Conservation (phyloP, 2,113 vertebrate species). For the Delphinus delphis region DNA sequence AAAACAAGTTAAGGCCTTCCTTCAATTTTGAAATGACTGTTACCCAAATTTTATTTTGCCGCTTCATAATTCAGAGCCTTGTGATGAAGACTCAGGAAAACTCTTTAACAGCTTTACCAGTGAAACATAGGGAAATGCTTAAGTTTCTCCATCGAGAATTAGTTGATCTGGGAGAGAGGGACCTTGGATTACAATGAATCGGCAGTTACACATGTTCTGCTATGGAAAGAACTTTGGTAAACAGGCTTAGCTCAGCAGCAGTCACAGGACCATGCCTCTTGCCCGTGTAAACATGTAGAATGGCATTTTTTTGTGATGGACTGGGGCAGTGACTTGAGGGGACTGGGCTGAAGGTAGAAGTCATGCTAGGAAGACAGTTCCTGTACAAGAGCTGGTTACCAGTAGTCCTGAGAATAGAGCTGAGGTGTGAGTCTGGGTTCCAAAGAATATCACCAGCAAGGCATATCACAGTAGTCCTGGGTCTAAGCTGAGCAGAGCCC, state of each 20-base stretch:
- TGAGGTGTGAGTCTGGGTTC: not conserved
- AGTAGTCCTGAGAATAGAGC: not conserved
- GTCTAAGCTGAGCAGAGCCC: not conserved
- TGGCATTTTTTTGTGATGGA: not conserved
- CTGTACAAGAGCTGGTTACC: not conserved
- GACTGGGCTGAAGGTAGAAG: not conserved
- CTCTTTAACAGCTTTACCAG: not conserved
- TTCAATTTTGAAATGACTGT: slow-evolving; percentile 12
- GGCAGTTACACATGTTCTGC: not conserved
- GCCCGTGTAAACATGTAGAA: not conserved
- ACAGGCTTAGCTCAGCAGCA: not conserved
- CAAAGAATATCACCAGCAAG: not conserved
- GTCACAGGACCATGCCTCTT: not conserved
- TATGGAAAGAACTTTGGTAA: not conserved
- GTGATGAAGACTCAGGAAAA: not conserved
- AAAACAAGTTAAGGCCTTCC: not conserved
- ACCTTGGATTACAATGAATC: not conserved
- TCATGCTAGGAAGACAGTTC: not conserved
- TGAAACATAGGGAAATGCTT: not conserved
- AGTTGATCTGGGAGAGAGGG: not conserved
- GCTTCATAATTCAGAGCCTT: not conserved
- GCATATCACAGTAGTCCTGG: not conserved
- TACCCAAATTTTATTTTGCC: not conserved
- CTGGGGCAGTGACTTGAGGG: not conserved
- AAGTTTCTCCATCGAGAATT: not conserved